These are phyloP conservation scores for Furcifer pardalis DNA, from an alignment of 2,797 vertebrate species.

Conservation along the genomic window DNA sequence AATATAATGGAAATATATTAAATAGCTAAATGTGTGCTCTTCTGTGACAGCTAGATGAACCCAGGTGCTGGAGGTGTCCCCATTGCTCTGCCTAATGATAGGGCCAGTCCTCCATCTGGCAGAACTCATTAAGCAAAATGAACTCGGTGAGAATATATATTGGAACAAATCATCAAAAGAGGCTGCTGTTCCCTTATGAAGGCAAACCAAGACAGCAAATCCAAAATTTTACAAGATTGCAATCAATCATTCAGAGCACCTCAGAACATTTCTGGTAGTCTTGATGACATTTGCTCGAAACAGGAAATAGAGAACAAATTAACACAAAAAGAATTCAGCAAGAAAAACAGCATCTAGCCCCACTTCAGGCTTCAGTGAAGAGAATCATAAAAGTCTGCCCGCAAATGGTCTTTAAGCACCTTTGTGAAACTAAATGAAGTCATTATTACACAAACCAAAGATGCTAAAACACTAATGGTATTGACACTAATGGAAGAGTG, in stretches of 20 bases:
- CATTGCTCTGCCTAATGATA: background rate
- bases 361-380: constrained; percentile 26
- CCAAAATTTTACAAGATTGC: background rate
- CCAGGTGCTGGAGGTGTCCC: background rate
- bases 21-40: background rate
- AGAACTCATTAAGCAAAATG: constrained; percentile 6
- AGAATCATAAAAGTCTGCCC: background rate
- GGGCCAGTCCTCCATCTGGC: background rate
- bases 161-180: background rate
- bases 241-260: background rate
- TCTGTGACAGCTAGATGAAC: background rate
- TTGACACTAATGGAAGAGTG: constrained; percentile 17
- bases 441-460: background rate
- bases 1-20: background rate
- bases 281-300: background rate
- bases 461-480: background rate
- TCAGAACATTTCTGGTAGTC: background rate
- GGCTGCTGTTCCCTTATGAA: background rate
- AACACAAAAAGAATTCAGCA: background rate
- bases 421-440: constrained; percentile 7
- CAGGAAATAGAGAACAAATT: background rate
- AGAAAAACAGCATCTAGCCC: background rate
- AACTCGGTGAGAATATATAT: background rate
- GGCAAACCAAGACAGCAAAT: background rate
- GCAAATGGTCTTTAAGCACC: background rate